Conservation (phyloP, 2,888 invertebrate species). For the Melieria omissa region DNA sequence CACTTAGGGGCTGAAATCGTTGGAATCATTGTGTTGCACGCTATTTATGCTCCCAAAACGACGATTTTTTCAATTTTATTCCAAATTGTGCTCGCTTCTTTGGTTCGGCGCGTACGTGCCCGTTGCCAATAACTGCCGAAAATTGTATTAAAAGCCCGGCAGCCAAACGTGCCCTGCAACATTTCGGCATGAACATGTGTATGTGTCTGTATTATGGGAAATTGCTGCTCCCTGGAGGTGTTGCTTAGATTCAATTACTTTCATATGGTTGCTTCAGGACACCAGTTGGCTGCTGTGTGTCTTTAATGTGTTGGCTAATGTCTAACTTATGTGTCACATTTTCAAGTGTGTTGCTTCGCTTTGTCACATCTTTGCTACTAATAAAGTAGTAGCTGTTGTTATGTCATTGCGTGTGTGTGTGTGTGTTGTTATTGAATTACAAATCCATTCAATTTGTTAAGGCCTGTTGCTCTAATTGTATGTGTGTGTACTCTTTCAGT, state of each 20-base stretch:
- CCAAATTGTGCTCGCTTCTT: neutral
- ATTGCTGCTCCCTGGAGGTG: slow-evolving; percentile 5
- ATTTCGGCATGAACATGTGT: no score
- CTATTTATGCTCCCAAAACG: slow-evolving; percentile 13
- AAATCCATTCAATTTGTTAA: no score
- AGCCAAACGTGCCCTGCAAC: no score
- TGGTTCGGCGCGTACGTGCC: neutral
- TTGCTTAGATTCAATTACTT: slow-evolving; percentile 16
- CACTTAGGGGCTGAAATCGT: slow-evolving; percentile 1
- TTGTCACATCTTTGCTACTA: neutral
- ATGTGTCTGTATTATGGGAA: neutral
- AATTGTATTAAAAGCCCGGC: neutral
- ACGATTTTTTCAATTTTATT: slow-evolving; percentile 13
- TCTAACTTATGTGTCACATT: neutral
- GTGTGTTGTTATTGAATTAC: no score
- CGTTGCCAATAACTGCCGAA: neutral
- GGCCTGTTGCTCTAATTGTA: no score
- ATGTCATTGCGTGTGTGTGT: no score
- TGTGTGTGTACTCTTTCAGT: no score
- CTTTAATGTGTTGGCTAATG: neutral
- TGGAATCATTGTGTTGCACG: slow-evolving; percentile 1
- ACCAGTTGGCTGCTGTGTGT: neutral
- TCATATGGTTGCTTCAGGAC: neutral
- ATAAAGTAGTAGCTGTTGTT: no score
- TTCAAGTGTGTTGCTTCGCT: neutral